Percentiles rank a stretch among this genome's conserved stretches.
These are phyloP conservation scores for Neotoxoptera formosana DNA, from an alignment of 1,140 invertebrate species.

Conservation along the genomic window DNA sequence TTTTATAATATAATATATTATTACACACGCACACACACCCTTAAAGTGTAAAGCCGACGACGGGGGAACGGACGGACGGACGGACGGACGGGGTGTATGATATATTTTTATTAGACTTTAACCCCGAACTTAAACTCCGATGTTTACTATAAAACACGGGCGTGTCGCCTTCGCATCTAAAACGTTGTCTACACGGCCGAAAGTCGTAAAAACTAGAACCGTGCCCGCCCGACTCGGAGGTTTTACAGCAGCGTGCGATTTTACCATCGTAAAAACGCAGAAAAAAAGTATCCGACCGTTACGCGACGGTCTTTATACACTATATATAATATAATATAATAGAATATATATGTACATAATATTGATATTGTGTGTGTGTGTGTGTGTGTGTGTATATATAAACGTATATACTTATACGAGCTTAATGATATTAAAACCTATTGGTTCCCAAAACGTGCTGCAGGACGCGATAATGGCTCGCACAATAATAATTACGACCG, in stretches of 20 bases:
- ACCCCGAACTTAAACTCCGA: background rate
- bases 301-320: conserved; percentile 24
- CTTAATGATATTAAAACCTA: conserved; percentile 6
- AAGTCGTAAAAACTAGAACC: conserved; percentile 38
- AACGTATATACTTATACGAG: background rate
- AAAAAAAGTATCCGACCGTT: background rate
- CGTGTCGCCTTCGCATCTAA: conserved; percentile 18
- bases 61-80: no score
- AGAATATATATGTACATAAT: background rate
- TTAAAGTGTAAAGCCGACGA: background rate
- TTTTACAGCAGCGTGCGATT: background rate
- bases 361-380: no score
- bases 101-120: conserved; percentile 31
- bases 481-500: background rate
- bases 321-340: no score
- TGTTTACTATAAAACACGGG: conserved; percentile 31
- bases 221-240: no score
- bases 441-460: background rate
- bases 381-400: background rate
- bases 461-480: background rate
- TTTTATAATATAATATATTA: no score
- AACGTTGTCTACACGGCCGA: background rate
- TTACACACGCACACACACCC: background rate
- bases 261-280: conserved; percentile 1
- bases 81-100: background rate